These are phyloP conservation scores for Mya arenaria DNA, from an alignment of 1,140 invertebrate genomes.

Conservation along the genomic window DNA sequence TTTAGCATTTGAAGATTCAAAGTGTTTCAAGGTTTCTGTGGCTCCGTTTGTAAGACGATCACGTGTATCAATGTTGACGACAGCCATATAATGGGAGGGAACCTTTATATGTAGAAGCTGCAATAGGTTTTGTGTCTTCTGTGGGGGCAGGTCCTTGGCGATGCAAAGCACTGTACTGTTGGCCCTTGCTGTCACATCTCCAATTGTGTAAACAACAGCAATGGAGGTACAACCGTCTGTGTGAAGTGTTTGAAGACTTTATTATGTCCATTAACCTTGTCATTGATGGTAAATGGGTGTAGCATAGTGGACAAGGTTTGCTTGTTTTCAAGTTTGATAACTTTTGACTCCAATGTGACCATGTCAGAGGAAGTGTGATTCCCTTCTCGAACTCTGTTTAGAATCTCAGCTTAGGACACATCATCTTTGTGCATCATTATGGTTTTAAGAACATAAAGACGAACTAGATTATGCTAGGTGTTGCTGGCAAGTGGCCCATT, in stretches of 20 bases:
- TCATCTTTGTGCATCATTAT: conserved; percentile 55
- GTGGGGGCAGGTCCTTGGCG: neutral
- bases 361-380: conserved; percentile 34
- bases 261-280: conserved; percentile 44
- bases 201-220: conserved; percentile 17
- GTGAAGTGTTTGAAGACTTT: neutral
- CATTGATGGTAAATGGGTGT: conserved; percentile 48
- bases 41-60: conserved; percentile 55
- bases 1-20: neutral
- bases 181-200: neutral
- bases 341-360: neutral
- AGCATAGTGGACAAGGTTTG: neutral
- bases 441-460: conserved; percentile 13
- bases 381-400: conserved; percentile 16
- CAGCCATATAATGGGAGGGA: conserved; percentile 7
- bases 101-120: conserved; percentile 1
- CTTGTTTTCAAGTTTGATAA: neutral
- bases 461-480: neutral
- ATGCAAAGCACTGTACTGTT: conserved; percentile 11
- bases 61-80: conserved; percentile 14
- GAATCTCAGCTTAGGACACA: neutral
- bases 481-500: conserved; percentile 4
- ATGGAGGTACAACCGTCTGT: neutral
- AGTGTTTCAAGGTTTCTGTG: neutral
- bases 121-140: conserved; percentile 39